phyloP scores from a whole-genome alignment of 2,113 vertebrate species.

The Rhagologus leucostigma region DNA sequence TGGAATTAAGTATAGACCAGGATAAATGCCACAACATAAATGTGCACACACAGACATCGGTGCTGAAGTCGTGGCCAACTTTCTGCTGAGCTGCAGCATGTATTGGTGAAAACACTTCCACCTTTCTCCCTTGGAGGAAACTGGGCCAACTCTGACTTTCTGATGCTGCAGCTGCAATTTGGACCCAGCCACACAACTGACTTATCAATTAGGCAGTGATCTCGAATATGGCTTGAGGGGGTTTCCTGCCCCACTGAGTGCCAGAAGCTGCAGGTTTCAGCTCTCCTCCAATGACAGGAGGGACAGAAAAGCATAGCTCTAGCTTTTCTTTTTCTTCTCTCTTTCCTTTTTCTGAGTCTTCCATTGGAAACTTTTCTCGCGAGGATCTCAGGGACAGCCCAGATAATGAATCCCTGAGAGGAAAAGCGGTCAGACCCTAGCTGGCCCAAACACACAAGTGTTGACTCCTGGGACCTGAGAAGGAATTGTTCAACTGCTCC shows the following conservation, averaged over 20 bases:
- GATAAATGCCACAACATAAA: neutral
- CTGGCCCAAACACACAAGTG: neutral
- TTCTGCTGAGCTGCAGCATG: neutral
- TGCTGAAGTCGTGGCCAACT: neutral
- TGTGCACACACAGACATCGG: neutral
- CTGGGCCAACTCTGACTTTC: neutral
- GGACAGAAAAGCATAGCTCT: neutral
- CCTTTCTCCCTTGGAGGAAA: neutral
- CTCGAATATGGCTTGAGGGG: accelerated
- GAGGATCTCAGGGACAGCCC: neutral
- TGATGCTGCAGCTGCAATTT: neutral
- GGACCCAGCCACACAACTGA: neutral
- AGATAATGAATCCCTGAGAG: neutral
- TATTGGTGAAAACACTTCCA: neutral
- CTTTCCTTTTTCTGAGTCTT: neutral
- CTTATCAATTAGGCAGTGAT: neutral
- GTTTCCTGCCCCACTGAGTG: neutral
- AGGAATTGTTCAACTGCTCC: neutral
- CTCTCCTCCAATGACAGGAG: neutral
- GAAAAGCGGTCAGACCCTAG: neutral
- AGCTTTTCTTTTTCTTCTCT: neutral
- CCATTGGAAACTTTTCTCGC: neutral
- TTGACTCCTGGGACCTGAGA: neutral
- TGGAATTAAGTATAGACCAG: neutral
- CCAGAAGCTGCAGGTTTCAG: neutral